Conservation (phyloP, 2,797 vertebrate genomes). For the Sandelia bainsii region DNA sequence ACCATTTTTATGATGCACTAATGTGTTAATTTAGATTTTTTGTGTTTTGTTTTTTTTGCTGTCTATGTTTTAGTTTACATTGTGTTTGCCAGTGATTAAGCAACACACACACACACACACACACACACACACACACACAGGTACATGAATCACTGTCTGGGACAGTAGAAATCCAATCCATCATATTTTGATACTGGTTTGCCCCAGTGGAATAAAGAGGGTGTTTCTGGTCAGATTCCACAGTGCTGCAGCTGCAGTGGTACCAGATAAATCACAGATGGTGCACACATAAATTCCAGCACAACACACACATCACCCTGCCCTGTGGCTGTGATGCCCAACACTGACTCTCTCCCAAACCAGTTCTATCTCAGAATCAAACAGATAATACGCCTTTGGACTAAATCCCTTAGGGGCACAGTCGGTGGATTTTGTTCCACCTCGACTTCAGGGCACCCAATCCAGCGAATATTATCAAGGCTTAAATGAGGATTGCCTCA, state of each 20-base stretch:
- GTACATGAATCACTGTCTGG: conserved; percentile 74
- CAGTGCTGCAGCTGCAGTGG: conserved; percentile 40
- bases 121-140: conserved; percentile 21
- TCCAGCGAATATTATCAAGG: conserved; percentile 28
- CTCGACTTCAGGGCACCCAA: conserved; percentile 33
- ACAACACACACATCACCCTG: conserved; percentile 29
- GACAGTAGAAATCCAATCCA: conserved; percentile 69
- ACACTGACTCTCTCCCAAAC: conserved; percentile 42
- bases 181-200: conserved; percentile 66
- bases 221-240: conserved; percentile 58
- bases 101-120: conserved; percentile 43
- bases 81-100: conserved; percentile 35
- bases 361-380: conserved; percentile 50
- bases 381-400: conserved; percentile 53
- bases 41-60: not conserved
- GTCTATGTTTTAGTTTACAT: not conserved
- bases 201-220: conserved; percentile 58
- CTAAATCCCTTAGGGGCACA: conserved; percentile 45
- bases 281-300: conserved; percentile 52
- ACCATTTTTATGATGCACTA: not conserved
- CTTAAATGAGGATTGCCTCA: conserved; percentile 12
- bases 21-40: not conserved
- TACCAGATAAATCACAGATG: conserved; percentile 62
- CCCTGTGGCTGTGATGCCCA: conserved; percentile 44
- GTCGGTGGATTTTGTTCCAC: conserved; percentile 48